phyloP scores from a whole-genome alignment of 2,888 invertebrate species.

The Archaeoteleia sp. region DNA sequence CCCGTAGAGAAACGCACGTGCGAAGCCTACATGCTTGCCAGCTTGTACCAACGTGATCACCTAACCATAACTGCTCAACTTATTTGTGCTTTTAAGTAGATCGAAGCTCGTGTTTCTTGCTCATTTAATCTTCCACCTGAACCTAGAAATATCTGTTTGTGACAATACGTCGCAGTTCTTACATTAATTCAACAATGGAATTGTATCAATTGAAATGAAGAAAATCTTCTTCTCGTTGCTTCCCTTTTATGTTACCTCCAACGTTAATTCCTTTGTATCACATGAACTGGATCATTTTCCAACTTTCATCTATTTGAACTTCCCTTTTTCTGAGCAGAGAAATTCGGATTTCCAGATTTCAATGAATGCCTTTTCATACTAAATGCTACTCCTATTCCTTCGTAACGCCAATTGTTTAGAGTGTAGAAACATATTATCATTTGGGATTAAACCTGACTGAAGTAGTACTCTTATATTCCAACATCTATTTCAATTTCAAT shows the following conservation, averaged over 20 bases:
- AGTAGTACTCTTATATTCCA: too few species aligned
- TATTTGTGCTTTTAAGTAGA: conserved; percentile 47
- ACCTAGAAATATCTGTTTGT: conserved; percentile 1
- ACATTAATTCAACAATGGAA: conserved; percentile 9
- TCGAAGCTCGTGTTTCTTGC: conserved; percentile 32
- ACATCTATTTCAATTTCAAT: too few species aligned
- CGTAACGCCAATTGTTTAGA: too few species aligned
- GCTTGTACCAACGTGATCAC: conserved; percentile 61
- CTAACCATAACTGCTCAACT: conserved; percentile 62
- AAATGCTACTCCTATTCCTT: too few species aligned
- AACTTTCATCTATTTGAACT: conserved; percentile 1
- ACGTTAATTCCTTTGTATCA: conserved; percentile 1
- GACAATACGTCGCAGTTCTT: not conserved
- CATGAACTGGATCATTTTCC: not conserved
- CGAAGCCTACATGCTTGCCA: conserved; percentile 68
- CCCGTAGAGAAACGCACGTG: conserved; percentile 64
- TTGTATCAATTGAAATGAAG: not conserved
- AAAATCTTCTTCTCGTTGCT: too few species aligned
- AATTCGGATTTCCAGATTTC: too few species aligned
- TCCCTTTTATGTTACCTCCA: not conserved
- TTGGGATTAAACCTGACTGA: too few species aligned
- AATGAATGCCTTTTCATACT: too few species aligned
- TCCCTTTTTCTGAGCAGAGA: conserved; percentile 1
- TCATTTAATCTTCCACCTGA: conserved; percentile 8
- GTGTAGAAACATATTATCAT: too few species aligned